Evolutionary conservation across 1,140 invertebrate species (phyloP).

Genomic region (Drosophila ercepeae): DNA sequence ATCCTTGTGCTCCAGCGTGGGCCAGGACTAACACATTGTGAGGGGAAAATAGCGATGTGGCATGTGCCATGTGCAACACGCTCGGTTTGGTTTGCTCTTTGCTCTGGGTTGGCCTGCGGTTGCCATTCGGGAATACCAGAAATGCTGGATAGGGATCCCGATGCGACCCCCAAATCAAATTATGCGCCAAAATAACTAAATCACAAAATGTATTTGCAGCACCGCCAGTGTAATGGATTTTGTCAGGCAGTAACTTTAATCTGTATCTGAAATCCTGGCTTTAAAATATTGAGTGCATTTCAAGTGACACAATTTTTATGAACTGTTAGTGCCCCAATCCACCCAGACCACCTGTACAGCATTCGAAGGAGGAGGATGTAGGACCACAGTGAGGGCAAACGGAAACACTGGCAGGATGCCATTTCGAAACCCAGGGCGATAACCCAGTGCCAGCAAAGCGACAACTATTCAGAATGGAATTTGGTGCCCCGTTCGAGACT

Average conservation of each 20-base stretch:
- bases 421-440: constrained; percentile 52
- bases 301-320: not conserved
- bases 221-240: constrained; percentile 34
- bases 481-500: not conserved
- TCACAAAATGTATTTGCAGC: constrained; percentile 19
- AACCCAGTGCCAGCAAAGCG: constrained; percentile 35
- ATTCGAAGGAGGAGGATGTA: constrained; percentile 7
- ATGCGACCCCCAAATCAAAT: constrained; percentile 25
- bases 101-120: constrained; percentile 14
- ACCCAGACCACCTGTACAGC: constrained; percentile 55
- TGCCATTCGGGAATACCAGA: not conserved
- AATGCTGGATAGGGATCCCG: constrained; percentile 1
- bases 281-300: not conserved
- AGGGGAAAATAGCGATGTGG: constrained; percentile 40
- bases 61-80: constrained; percentile 56
- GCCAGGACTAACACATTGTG: constrained; percentile 40
- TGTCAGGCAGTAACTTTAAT: too few relatives aligned
- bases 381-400: constrained; percentile 33
- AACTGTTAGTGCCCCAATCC: not conserved
- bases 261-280: too few relatives aligned
- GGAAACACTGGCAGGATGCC: constrained; percentile 69
- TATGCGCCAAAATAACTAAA: constrained; percentile 15
- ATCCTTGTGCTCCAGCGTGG: constrained; percentile 5
- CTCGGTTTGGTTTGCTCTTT: constrained; percentile 41
- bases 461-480: constrained; percentile 21